phyloP scores from a whole-genome alignment of 2,113 vertebrate genomes.

The Lethenteron camtschaticum region DNA sequence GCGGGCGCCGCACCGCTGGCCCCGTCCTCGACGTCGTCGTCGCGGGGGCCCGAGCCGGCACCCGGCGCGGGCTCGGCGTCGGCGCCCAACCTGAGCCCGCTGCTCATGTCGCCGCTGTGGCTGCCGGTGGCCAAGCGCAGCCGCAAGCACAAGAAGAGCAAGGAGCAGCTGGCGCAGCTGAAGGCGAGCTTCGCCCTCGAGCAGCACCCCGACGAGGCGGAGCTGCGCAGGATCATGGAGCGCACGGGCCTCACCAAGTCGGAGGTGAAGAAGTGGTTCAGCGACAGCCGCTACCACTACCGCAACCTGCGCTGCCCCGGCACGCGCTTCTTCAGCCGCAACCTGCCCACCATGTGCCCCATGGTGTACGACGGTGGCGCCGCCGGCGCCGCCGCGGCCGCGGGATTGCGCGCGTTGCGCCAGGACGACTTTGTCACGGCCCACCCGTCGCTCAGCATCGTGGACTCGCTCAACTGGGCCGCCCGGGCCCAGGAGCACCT shows the following conservation, averaged over 20 bases:
- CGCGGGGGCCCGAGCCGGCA: too few species aligned
- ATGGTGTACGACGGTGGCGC: too few species aligned
- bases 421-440: too few species aligned
- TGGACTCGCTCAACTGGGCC: slow-evolving; percentile 1
- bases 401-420: too few species aligned
- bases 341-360: slow-evolving; percentile 1
- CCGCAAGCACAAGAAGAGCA: slow-evolving; percentile 60
- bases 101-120: too few species aligned
- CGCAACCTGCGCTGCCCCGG: not conserved
- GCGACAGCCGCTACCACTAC: slow-evolving; percentile 56
- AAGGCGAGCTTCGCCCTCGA: slow-evolving; percentile 61
- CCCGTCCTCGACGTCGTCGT: too few species aligned
- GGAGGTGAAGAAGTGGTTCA: slow-evolving; percentile 99
- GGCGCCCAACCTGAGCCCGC: too few species aligned
- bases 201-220: slow-evolving; percentile 71
- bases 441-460: not conserved
- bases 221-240: slow-evolving; percentile 81
- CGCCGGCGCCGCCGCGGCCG: too few species aligned
- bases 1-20: too few species aligned
- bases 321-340: not conserved
- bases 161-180: slow-evolving; percentile 63
- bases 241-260: slow-evolving; percentile 68
- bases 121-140: not conserved
- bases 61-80: too few species aligned
- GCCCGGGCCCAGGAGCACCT: too few species aligned